Percentiles rank a stretch among this genome's conserved stretches.
phyloP scores from a whole-genome alignment of 2,113 vertebrate genomes.

The Cranoglanis bouderius region DNA sequence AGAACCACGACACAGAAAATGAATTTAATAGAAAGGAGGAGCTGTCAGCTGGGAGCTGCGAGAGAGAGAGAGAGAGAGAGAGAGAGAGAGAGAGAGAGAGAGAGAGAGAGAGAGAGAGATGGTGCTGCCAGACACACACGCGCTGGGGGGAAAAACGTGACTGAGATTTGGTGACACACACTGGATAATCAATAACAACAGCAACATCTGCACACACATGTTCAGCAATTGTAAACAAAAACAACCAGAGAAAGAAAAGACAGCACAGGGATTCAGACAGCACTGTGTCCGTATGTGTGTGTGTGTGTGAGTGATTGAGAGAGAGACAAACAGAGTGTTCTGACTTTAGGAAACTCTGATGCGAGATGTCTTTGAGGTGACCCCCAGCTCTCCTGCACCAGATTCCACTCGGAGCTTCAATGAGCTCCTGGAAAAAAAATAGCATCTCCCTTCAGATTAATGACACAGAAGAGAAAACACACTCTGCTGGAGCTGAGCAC shows the following conservation, averaged over 20 bases:
- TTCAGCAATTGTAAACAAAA: constrained; percentile 27
- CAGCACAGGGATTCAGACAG: constrained; percentile 18
- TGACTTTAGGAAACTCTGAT: constrained; percentile 40
- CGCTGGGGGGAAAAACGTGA: constrained; percentile 5
- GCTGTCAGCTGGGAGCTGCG: constrained; percentile 56
- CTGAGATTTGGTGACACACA: constrained; percentile 35
- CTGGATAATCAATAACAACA: constrained; percentile 63
- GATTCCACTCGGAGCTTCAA: constrained; percentile 47
- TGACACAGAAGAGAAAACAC: constrained; percentile 43
- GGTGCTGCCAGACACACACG: constrained; percentile 50
- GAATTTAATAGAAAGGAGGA: constrained; percentile 61
- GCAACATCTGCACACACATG: constrained; percentile 54
- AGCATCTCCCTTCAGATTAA: constrained; percentile 54
- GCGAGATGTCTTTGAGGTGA: constrained; percentile 47
- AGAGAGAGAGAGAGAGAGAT: constrained; percentile 40
- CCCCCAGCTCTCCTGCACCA: constrained; percentile 37
- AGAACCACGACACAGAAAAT: constrained; percentile 56
- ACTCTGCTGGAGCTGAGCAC: background rate
- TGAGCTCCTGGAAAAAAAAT: constrained; percentile 52
- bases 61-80: constrained; percentile 44
- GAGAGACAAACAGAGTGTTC: constrained; percentile 17
- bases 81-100: constrained; percentile 36
- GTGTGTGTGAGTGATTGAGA: background rate
- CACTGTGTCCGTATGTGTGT: background rate
- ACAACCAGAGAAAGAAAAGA: constrained; percentile 37